Conservation (phyloP, 2,113 vertebrate genomes). For the Suncus etruscus region DNA sequence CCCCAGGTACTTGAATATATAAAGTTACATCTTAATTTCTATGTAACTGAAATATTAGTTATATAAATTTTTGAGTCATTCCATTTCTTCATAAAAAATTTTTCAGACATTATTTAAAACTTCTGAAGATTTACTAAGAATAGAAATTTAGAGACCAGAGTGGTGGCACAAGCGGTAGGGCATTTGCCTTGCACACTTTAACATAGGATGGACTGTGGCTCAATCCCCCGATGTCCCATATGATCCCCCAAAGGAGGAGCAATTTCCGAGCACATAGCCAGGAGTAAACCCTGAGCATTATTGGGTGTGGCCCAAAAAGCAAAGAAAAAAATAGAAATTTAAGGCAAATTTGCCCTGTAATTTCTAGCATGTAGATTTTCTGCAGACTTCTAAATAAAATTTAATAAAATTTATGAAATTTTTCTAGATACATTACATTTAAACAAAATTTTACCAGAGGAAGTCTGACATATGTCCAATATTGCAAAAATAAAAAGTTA, state of each 20-base stretch:
- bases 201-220: too few species aligned
- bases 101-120: neutral
- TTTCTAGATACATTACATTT: slow-evolving; percentile 1
- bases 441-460: neutral
- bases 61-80: neutral
- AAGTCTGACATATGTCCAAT: neutral
- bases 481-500: neutral
- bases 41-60: neutral
- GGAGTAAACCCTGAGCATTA: too few species aligned
- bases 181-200: too few species aligned
- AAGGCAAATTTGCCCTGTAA: neutral
- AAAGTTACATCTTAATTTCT: neutral
- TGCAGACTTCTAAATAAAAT: too few species aligned
- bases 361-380: neutral
- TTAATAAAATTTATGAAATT: neutral
- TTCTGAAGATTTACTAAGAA: neutral
- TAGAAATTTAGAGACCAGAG: too few species aligned
- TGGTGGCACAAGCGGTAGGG: too few species aligned
- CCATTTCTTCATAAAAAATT: neutral
- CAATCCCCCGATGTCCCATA: too few species aligned
- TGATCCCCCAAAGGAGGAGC: too few species aligned
- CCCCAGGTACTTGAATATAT: neutral
- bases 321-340: neutral
- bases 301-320: too few species aligned
- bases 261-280: too few species aligned